Percentiles rank a stretch among this genome's conserved stretches.
Conservation (phyloP, 2,888 invertebrate genomes). For the Pelosia muscerda region DNA sequence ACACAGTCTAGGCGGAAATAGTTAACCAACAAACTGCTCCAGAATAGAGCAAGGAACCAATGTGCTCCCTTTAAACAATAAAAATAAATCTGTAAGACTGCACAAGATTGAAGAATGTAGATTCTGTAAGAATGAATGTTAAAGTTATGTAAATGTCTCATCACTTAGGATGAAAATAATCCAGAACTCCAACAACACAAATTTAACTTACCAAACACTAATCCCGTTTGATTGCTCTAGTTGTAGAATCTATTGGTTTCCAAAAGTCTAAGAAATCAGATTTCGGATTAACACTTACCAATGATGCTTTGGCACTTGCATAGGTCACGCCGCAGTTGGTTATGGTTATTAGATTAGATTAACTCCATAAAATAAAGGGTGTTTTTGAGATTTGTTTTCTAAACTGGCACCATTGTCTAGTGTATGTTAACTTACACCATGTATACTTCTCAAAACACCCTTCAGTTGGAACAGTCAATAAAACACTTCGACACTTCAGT, state of each 20-base stretch:
- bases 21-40: not conserved
- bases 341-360: not conserved
- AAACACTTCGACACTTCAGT: no score
- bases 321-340: not conserved
- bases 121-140: not conserved
- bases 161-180: not conserved
- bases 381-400: no score
- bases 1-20: not conserved
- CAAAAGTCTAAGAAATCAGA: not conserved
- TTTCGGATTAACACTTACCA: not conserved
- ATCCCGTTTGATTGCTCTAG: not conserved
- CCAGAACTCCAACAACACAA: not conserved
- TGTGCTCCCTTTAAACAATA: not conserved
- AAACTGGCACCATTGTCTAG: no score
- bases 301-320: not conserved
- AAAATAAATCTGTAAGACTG: not conserved
- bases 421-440: no score
- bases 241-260: not conserved
- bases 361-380: not conserved
- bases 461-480: not conserved
- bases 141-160: not conserved
- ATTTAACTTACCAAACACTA: no score
- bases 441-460: no score
- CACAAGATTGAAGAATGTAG: not conserved
- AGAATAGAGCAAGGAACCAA: no score